A percentile compares a stretch with the other conserved stretches of the same genome.
Evolutionary conservation across 2,797 vertebrate species (phyloP).

Genomic region (Ceryle rudis): DNA sequence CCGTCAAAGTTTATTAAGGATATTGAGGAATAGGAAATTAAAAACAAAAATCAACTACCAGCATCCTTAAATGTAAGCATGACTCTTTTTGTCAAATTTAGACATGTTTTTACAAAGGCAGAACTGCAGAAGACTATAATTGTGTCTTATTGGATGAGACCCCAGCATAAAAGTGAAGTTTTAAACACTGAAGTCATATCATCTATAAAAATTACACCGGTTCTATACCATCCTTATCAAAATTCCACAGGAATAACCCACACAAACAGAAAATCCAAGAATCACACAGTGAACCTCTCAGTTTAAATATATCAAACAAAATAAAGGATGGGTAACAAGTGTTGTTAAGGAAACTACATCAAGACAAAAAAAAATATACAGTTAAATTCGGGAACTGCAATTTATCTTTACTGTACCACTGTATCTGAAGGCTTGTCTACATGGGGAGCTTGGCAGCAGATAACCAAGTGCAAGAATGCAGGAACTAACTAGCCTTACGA

Average conservation of each 20-base stretch:
- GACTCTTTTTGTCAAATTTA: neutral
- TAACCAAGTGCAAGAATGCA: neutral
- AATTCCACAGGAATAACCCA: neutral
- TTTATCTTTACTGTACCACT: neutral
- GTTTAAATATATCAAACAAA: neutral
- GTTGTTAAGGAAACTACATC: neutral
- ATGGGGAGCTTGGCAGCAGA: neutral
- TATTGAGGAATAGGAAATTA: slow-evolving; percentile 23
- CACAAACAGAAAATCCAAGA: neutral
- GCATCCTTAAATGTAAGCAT: neutral
- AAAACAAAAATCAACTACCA: neutral
- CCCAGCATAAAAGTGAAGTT: neutral
- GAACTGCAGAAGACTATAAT: neutral
- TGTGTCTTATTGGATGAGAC: neutral
- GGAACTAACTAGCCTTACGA: neutral
- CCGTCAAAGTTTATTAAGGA: slow-evolving; percentile 2
- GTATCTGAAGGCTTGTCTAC: fast-evolving
- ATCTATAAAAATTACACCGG: neutral
- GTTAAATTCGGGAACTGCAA: neutral
- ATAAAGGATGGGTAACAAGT: neutral
- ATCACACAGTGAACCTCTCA: neutral
- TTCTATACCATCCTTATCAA: neutral
- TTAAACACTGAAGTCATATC: neutral
- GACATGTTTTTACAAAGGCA: neutral
- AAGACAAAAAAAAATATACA: neutral